Evolutionary conservation across 2,797 vertebrate genomes (phyloP).

Genomic region (Myotis vivesi): DNA sequence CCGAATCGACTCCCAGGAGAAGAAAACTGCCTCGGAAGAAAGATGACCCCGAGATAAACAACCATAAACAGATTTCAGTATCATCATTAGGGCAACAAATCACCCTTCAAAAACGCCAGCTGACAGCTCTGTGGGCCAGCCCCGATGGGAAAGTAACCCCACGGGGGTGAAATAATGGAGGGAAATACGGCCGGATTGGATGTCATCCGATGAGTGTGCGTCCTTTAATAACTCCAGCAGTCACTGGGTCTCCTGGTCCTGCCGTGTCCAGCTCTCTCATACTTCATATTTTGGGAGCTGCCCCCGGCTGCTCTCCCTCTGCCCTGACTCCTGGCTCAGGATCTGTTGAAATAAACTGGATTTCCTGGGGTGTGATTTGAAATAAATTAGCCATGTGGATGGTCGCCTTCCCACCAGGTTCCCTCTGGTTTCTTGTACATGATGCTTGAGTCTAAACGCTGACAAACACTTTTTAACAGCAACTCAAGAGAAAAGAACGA

Average conservation of each 20-base stretch:
- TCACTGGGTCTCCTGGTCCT: not conserved
- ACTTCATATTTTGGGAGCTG: not conserved
- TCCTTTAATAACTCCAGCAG: constrained; percentile 62
- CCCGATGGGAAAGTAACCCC: constrained; percentile 68
- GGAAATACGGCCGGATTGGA: constrained; percentile 61
- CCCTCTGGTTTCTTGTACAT: not conserved
- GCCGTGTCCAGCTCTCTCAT: constrained; percentile 11
- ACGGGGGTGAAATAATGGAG: constrained; percentile 55
- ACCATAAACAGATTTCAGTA: constrained; percentile 70
- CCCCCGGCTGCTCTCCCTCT: not conserved
- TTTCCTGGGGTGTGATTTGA: constrained; percentile 67
- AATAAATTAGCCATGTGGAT: constrained; percentile 48
- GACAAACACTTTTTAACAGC: not conserved
- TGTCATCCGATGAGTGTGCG: constrained; percentile 58
- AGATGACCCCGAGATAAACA: constrained; percentile 70
- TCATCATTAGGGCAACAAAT: constrained; percentile 72
- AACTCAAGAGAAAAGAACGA: not conserved
- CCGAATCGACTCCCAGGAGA: constrained; percentile 55
- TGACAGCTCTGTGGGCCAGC: constrained; percentile 68
- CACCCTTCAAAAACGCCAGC: constrained; percentile 67
- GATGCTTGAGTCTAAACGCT: not conserved
- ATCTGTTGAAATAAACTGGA: constrained; percentile 60
- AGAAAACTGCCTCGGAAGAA: constrained; percentile 60
- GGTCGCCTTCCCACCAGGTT: not conserved
- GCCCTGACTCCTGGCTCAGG: not conserved